phyloP scores from a whole-genome alignment of 2,888 invertebrate genomes.

The Xylocampa areola region DNA sequence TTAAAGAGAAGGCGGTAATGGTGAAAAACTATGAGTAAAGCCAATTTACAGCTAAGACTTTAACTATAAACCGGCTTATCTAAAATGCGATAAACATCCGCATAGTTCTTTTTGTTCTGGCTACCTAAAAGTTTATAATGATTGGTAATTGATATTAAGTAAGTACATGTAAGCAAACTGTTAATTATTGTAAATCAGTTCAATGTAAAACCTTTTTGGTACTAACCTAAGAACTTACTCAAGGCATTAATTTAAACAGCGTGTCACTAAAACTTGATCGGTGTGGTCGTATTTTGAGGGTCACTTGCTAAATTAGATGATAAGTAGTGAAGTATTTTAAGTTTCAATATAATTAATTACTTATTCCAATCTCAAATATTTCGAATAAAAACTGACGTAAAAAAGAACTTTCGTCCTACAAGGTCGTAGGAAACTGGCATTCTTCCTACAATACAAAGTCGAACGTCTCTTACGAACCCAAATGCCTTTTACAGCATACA shows the following conservation, averaged over 20 bases:
- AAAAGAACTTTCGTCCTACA: conserved; percentile 31
- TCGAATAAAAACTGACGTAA: conserved; percentile 7
- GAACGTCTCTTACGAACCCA: conserved; percentile 39
- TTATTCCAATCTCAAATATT: conserved; percentile 4
- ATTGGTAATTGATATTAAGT: background rate
- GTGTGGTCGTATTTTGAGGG: too few species aligned
- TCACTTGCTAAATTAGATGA: too few species aligned
- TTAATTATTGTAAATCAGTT: too few species aligned
- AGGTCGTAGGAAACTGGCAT: conserved; percentile 23
- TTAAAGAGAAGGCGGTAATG: conserved; percentile 29
- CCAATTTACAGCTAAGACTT: conserved; percentile 9
- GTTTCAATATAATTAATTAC: background rate
- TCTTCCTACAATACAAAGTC: conserved; percentile 40
- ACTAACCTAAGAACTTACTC: too few species aligned
- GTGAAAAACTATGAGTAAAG: conserved; percentile 23
- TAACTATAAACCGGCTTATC: conserved; percentile 14
- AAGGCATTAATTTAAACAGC: too few species aligned
- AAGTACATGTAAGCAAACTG: too few species aligned
- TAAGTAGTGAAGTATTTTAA: background rate
- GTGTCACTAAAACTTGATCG: too few species aligned
- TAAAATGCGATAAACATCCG: conserved; percentile 29
- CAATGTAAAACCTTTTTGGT: too few species aligned
- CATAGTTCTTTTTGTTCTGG: conserved; percentile 7
- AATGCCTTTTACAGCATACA: conserved; percentile 45
- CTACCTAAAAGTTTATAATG: background rate